phyloP scores from a whole-genome alignment of 1,140 invertebrate species.

The Drosophila sulfurigaster region DNA sequence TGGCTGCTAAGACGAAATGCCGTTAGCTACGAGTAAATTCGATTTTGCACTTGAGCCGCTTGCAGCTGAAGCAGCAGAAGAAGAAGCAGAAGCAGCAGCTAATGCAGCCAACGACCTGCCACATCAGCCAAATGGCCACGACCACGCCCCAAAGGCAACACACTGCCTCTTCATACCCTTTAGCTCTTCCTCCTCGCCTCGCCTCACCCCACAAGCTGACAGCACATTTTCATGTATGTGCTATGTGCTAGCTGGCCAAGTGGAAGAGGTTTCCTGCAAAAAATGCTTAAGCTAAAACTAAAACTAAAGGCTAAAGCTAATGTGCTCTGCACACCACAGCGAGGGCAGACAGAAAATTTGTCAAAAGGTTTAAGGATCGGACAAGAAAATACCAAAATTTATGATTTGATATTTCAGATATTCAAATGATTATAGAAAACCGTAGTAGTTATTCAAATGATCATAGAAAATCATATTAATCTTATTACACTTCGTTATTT shows the following conservation, averaged over 20 bases:
- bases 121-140: constrained; percentile 38
- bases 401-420: too few relatives aligned
- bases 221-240: constrained; percentile 17
- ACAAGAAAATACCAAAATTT: too few relatives aligned
- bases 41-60: constrained; percentile 81
- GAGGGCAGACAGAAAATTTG: constrained; percentile 14
- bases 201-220: neutral
- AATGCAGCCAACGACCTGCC: constrained; percentile 71
- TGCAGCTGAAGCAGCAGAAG: constrained; percentile 32
- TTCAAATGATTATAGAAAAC: too few relatives aligned
- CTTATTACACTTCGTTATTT: too few relatives aligned
- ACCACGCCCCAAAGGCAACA: constrained; percentile 26
- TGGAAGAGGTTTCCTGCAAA: constrained; percentile 55
- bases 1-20: constrained; percentile 75
- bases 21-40: constrained; percentile 74
- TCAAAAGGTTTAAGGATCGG: neutral
- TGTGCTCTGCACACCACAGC: constrained; percentile 35
- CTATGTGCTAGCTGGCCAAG: constrained; percentile 43
- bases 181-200: neutral
- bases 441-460: too few relatives aligned
- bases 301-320: constrained; percentile 59
- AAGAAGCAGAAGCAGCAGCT: constrained; percentile 33
- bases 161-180: too few relatives aligned
- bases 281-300: constrained; percentile 53
- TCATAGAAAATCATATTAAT: too few relatives aligned